These are phyloP conservation scores for Patella caerulea DNA, from an alignment of 2,888 invertebrate species.

Conservation along the genomic window DNA sequence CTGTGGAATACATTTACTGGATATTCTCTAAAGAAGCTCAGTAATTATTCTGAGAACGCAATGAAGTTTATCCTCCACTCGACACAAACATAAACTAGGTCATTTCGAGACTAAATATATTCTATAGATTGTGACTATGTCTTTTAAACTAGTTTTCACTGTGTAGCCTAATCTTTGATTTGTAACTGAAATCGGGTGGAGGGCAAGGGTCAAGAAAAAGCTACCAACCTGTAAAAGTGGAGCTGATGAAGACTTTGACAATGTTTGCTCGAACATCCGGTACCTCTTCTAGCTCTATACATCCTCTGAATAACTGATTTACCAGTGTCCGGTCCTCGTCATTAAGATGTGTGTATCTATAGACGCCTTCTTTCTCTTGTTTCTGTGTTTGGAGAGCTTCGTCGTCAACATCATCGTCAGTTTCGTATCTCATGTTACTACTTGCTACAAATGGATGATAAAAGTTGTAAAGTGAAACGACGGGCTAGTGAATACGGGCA, in stretches of 20 bases:
- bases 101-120: too few species aligned
- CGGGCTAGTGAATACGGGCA: background rate
- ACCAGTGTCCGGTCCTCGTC: conserved; percentile 39
- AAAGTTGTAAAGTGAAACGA: background rate
- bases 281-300: conserved; percentile 77
- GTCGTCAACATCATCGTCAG: background rate
- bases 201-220: too few species aligned
- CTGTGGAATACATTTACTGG: too few species aligned
- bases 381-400: background rate
- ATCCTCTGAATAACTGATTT: conserved; percentile 47
- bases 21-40: too few species aligned
- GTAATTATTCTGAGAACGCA: too few species aligned
- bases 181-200: too few species aligned
- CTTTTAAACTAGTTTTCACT: too few species aligned
- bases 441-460: background rate
- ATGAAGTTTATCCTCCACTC: too few species aligned
- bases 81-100: too few species aligned
- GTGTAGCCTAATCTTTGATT: too few species aligned
- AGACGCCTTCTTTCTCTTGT: background rate
- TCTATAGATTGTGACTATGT: too few species aligned
- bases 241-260: conserved; percentile 96
- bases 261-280: conserved; percentile 97
- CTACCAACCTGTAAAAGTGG: conserved; percentile 90
- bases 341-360: conserved; percentile 47
- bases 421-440: background rate